Evolutionary conservation across 1,140 invertebrate genomes (phyloP), one percentile per base, ranked within the genome.

Genomic region (Chironomus striatipennis): DNA sequence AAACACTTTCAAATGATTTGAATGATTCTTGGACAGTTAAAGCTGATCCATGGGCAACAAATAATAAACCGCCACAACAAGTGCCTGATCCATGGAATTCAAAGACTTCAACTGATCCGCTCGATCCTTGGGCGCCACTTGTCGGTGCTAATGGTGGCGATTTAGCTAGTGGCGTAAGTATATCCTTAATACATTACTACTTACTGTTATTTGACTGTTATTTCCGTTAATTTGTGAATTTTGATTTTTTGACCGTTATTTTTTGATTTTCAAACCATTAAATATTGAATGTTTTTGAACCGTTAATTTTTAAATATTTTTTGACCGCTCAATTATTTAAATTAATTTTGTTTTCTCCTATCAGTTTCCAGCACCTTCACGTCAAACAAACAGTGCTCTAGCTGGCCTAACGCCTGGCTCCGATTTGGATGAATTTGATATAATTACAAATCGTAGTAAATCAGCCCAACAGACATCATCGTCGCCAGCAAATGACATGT

Each of bases 391-490:
- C 10, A 70, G 65, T 20, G 17, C 65, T 20, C 65, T 74, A 72
- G 65, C 42, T 73, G 73, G 67, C n/a, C 73, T 70, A 6, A 74
- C 75, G 7, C 88, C 89, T 18, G 85, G 88, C n/a, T 87, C 88
- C 6, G 90, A 92, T 81, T 84, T 93, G 78, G 91, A 93, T 81
- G 92, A 94, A 81, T 94, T 94, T 80, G 91, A 94, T 82, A 85
- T 91, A 70, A 90, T 94, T 76, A 90, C 90, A 57, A 93, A 93
- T 83, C 83, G 86, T 73, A 84, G 84, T 77, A 82, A 81, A 76
- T 81, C 82, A 73, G 81, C 81, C 21, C 79, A 83, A 74, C 80
- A 81, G 42, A 81, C 81, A 75, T 79, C 77, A 74, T 70, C 65
- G 18, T 70, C 65, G n/a, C 65, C 65, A 8, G 9, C 18, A 6